Evolutionary conservation across 2,888 invertebrate genomes (phyloP).

Genomic region (Pollenia griseotomentosa): DNA sequence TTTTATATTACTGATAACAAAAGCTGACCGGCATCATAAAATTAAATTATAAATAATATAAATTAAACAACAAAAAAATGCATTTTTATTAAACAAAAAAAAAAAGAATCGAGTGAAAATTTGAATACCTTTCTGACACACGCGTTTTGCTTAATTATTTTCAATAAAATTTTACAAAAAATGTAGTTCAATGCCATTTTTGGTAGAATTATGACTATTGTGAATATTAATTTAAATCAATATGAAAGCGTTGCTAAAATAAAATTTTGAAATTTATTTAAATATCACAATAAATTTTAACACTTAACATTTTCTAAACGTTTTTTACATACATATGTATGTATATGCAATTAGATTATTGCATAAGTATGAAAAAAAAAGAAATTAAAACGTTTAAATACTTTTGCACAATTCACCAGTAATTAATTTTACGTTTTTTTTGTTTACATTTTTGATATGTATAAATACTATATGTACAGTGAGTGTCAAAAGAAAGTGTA

Average conservation of each 20-base stretch:
- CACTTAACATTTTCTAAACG: background rate
- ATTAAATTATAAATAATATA: background rate
- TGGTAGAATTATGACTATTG: background rate
- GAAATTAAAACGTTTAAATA: constrained; percentile 4
- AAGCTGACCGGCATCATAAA: background rate
- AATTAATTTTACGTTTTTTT: background rate
- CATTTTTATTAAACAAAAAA: background rate
- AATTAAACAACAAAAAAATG: too few relatives aligned
- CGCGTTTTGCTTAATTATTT: background rate
- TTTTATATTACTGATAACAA: background rate
- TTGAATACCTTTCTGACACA: constrained; percentile 3
- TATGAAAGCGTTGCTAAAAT: background rate
- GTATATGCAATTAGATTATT: background rate
- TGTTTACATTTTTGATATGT: too few relatives aligned
- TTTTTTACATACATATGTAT: background rate
- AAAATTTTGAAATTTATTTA: background rate
- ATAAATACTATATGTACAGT: too few relatives aligned
- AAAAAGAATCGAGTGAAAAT: constrained; percentile 26
- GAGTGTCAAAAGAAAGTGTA: too few relatives aligned
- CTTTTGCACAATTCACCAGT: background rate
- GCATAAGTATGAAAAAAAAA: constrained; percentile 1
- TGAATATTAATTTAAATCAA: constrained; percentile 2
- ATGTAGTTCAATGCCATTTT: constrained; percentile 49
- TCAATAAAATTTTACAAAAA: constrained; percentile 11
- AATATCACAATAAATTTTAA: background rate